These are phyloP conservation scores for Sebastes taczanowskii DNA, from an alignment of 2,797 vertebrate genomes.

Conservation along the genomic window DNA sequence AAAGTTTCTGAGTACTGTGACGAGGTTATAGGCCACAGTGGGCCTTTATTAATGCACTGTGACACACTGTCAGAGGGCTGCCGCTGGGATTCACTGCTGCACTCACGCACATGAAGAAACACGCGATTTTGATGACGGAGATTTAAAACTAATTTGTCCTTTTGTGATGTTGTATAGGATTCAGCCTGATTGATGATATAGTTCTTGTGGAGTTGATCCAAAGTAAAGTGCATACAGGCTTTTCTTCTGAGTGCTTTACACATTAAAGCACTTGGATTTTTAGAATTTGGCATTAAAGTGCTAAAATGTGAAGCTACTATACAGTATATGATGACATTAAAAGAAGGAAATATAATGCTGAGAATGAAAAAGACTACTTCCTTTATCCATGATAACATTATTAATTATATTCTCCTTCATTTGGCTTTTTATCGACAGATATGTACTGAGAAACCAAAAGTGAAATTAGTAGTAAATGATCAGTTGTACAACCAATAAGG, in stretches of 20 bases:
- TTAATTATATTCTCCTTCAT: neutral
- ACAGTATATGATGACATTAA: neutral
- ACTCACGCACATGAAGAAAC: neutral
- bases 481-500: neutral
- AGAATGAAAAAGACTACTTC: neutral
- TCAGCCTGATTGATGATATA: neutral
- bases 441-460: neutral
- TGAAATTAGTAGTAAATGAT: neutral
- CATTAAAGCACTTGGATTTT: neutral
- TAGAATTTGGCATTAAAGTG: neutral
- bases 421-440: neutral
- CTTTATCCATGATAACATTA: neutral
- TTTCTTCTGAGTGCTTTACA: neutral
- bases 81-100: neutral
- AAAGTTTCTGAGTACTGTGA: constrained; percentile 8
- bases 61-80: constrained; percentile 5
- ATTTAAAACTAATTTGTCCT: neutral
- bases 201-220: neutral
- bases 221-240: neutral
- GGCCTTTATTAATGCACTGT: constrained; percentile 10
- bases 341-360: neutral
- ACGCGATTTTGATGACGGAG: neutral
- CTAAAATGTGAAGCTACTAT: neutral
- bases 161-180: neutral
- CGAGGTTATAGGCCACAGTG: constrained; percentile 25